phyloP scores from a whole-genome alignment of 1,140 invertebrate genomes.

The Cardiocondyla obscurior region DNA sequence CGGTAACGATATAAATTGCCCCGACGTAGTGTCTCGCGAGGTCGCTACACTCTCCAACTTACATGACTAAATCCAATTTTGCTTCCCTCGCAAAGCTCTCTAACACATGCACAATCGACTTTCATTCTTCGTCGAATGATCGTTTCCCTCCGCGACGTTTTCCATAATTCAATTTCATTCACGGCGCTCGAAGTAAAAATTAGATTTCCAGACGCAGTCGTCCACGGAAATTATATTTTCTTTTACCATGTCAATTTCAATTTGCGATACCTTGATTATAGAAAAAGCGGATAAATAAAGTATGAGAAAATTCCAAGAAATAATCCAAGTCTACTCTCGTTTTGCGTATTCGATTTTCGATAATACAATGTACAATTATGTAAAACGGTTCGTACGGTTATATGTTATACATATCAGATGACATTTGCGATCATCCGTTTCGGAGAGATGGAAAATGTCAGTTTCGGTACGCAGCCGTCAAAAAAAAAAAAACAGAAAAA shows the following conservation, averaged over 20 bases:
- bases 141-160: conserved; percentile 23
- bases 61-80: conserved; percentile 46
- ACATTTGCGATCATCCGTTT: neutral
- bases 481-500: no score
- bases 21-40: conserved; percentile 13
- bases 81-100: neutral
- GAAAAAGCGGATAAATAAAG: neutral
- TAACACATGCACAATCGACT: conserved; percentile 36
- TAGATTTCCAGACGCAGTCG: neutral
- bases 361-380: neutral
- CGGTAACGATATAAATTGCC: conserved; percentile 50
- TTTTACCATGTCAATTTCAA: neutral
- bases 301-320: neutral
- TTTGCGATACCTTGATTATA: neutral
- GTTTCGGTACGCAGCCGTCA: neutral
- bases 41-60: conserved; percentile 35
- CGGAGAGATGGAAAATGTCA: neutral
- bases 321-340: no score
- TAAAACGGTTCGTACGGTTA: neutral
- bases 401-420: neutral
- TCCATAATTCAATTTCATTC: conserved; percentile 30
- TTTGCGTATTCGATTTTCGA: neutral
- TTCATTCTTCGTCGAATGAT: conserved; percentile 38
- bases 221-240: conserved; percentile 13
- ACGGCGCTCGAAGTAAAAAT: conserved; percentile 18